Evolutionary conservation across 2,888 invertebrate genomes (phyloP).

Genomic region (Endotricha flammealis): DNA sequence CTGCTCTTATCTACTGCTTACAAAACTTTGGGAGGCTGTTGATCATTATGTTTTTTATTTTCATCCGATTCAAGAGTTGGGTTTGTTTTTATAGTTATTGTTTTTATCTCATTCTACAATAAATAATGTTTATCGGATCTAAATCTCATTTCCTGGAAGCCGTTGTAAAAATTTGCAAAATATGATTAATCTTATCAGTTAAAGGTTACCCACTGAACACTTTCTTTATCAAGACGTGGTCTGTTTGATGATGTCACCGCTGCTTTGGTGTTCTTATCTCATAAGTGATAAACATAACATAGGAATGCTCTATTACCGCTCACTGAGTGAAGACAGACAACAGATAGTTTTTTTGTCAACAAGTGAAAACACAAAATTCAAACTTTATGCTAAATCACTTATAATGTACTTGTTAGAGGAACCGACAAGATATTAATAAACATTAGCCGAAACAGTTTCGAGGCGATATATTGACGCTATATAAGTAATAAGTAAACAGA

Average conservation of each 20-base stretch:
- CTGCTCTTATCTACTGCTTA: slow-evolving; percentile 39
- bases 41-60: slow-evolving; percentile 43
- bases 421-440: too few relatives aligned
- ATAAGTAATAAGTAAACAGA: slow-evolving; percentile 17
- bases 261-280: slow-evolving; percentile 63
- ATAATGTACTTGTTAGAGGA: too few relatives aligned
- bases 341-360: too few relatives aligned
- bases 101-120: background rate
- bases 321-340: slow-evolving; percentile 4
- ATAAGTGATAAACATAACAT: slow-evolving; percentile 55
- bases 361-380: too few relatives aligned
- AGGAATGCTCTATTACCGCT: slow-evolving; percentile 48
- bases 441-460: too few relatives aligned
- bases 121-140: slow-evolving; percentile 14
- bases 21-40: slow-evolving; percentile 44
- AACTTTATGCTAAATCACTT: too few relatives aligned
- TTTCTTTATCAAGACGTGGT: slow-evolving; percentile 64
- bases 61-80: slow-evolving; percentile 26
- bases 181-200: slow-evolving; percentile 50
- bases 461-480: too few relatives aligned
- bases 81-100: slow-evolving; percentile 25
- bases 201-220: slow-evolving; percentile 61
- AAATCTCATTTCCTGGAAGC: slow-evolving; percentile 25
- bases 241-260: slow-evolving; percentile 67
- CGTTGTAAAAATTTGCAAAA: slow-evolving; percentile 40